These are phyloP conservation scores for Pelodytes ibericus DNA, from an alignment of 2,797 vertebrate genomes.

Conservation along the genomic window DNA sequence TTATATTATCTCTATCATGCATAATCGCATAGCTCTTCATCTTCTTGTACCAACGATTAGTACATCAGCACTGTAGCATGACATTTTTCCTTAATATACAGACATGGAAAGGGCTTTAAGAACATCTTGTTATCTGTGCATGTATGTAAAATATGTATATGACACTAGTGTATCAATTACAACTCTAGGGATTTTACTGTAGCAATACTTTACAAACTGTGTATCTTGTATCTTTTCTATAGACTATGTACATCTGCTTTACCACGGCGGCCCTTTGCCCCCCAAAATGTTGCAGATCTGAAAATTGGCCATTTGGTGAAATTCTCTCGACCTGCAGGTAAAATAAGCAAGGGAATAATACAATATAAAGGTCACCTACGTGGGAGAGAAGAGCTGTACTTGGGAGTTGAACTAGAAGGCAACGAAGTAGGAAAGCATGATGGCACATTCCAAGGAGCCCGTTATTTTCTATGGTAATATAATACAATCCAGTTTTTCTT, in stretches of 20 bases:
- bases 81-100: too few relatives aligned
- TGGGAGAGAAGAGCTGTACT: slow-evolving; percentile 37
- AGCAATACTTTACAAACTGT: neutral
- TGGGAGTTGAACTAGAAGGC: slow-evolving; percentile 49
- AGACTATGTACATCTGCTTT: neutral
- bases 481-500: too few relatives aligned
- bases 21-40: too few relatives aligned
- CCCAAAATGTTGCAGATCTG: slow-evolving; percentile 38
- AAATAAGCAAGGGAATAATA: slow-evolving; percentile 47
- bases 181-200: neutral
- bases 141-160: too few relatives aligned
- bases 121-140: too few relatives aligned
- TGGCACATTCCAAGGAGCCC: slow-evolving; percentile 41
- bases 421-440: slow-evolving; percentile 33
- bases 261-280: slow-evolving; percentile 29
- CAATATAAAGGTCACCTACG: slow-evolving; percentile 33
- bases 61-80: too few relatives aligned
- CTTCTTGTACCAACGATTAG: too few relatives aligned
- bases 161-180: too few relatives aligned
- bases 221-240: neutral
- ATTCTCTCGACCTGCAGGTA: slow-evolving; percentile 38
- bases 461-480: slow-evolving; percentile 30
- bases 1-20: too few relatives aligned
- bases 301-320: slow-evolving; percentile 49
- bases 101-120: too few relatives aligned